phyloP scores from a whole-genome alignment of 2,113 vertebrate species.

The Clarias magur region DNA sequence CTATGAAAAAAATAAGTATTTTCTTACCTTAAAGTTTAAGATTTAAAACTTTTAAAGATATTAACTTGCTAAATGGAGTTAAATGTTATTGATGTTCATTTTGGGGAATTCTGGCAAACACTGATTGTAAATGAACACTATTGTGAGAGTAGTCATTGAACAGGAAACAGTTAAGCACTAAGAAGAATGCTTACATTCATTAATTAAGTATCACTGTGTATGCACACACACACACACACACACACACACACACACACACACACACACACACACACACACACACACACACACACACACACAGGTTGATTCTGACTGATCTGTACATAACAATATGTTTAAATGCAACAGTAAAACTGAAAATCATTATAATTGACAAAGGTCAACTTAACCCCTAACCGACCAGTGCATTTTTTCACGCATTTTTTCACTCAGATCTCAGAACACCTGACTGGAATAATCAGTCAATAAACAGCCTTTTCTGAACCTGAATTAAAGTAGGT shows the following conservation, averaged over 20 bases:
- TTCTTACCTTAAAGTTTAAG: neutral
- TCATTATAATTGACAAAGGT: neutral
- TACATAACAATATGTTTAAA: neutral
- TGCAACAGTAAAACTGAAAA: neutral
- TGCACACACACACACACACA: too few species aligned
- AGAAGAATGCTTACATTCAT: neutral
- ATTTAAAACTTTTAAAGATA: neutral
- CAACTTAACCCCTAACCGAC: neutral
- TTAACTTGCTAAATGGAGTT: neutral
- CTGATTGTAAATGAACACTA: neutral
- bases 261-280: too few species aligned
- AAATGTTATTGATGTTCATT: neutral
- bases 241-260: too few species aligned
- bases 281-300: too few species aligned
- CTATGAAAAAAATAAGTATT: neutral
- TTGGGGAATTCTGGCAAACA: neutral
- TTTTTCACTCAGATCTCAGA: too few species aligned
- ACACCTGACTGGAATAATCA: too few species aligned
- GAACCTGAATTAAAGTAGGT: too few species aligned
- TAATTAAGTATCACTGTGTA: too few species aligned
- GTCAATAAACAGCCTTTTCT: too few species aligned
- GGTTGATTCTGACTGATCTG: neutral
- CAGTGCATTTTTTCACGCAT: neutral
- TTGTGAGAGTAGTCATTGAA: neutral
- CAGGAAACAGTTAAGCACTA: neutral